These are phyloP conservation scores for Bryconaethiops microstoma DNA, from an alignment of 2,797 vertebrate genomes.

Conservation along the genomic window DNA sequence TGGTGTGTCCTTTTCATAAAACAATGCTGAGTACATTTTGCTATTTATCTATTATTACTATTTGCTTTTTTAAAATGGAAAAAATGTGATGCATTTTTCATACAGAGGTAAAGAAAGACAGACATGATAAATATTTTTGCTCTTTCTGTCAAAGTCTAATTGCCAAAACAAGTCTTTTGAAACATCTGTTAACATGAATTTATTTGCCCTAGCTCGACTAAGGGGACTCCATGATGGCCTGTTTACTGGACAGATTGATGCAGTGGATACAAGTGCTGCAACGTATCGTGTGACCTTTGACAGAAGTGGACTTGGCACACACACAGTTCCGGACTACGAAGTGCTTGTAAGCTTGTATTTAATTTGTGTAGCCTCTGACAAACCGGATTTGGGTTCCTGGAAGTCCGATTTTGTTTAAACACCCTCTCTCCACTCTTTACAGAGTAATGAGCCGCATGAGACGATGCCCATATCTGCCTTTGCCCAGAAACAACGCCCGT, in stretches of 20 bases:
- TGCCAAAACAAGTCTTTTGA: neutral
- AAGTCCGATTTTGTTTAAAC: neutral
- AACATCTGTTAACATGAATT: neutral
- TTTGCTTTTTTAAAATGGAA: neutral
- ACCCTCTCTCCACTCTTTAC: neutral
- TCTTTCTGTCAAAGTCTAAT: neutral
- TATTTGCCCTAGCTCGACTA: slow-evolving; percentile 83
- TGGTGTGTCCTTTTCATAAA: neutral
- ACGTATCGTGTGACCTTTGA: slow-evolving; percentile 98
- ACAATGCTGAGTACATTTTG: neutral
- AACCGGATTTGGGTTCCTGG: neutral
- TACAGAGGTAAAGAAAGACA: no score
- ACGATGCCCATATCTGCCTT: slow-evolving; percentile 99
- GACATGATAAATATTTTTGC: no score
- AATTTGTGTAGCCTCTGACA: no score
- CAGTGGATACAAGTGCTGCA: slow-evolving; percentile 95
- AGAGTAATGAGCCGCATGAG: slow-evolving; percentile 98
- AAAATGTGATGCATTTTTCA: no score
- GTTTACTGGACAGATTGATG: slow-evolving; percentile 98
- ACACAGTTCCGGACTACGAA: slow-evolving; percentile 98
- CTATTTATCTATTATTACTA: no score
- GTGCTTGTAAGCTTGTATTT: slow-evolving; percentile 85
- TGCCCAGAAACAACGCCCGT: slow-evolving; percentile 93
- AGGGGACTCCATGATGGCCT: slow-evolving; percentile 94
- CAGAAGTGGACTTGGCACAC: slow-evolving; percentile 93